Conservation (phyloP, 2,888 invertebrate genomes). For the Ectemnius cavifrons region DNA sequence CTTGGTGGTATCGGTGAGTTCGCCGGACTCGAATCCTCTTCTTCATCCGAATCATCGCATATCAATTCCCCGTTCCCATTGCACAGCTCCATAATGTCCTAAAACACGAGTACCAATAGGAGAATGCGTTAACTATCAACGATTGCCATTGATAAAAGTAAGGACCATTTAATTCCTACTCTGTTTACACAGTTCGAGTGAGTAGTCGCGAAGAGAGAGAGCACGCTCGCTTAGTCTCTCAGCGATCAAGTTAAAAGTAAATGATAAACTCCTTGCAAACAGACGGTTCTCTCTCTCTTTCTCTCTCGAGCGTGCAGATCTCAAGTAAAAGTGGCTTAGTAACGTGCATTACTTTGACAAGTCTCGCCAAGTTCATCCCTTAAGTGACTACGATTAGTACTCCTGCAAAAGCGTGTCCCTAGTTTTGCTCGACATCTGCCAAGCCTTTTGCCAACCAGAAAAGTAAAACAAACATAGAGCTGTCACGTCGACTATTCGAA, state of each 20-base stretch:
- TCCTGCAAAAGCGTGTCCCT: constrained; percentile 1
- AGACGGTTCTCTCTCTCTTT: no score
- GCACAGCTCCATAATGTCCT: constrained; percentile 76
- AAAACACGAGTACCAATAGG: constrained; percentile 60
- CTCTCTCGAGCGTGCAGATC: no score
- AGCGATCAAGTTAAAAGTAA: no score
- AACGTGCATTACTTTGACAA: constrained; percentile 5
- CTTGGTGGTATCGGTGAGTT: constrained; percentile 72
- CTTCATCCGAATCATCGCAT: constrained; percentile 74
- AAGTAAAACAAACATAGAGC: background rate
- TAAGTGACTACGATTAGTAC: background rate
- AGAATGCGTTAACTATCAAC: constrained; percentile 29
- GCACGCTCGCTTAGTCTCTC: no score
- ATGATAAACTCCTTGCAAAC: no score
- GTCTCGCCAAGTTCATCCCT: no score
- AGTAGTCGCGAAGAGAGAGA: no score
- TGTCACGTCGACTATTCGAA: background rate
- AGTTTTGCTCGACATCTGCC: background rate
- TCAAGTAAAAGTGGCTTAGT: no score
- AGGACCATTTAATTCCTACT: background rate
- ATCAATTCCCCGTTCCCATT: constrained; percentile 73
- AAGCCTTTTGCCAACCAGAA: no score
- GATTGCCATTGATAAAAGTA: background rate
- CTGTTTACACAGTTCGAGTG: background rate
- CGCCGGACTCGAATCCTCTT: constrained; percentile 74